phyloP scores from a whole-genome alignment of 1,140 invertebrate species.

The Lysiphlebus fabarum region DNA sequence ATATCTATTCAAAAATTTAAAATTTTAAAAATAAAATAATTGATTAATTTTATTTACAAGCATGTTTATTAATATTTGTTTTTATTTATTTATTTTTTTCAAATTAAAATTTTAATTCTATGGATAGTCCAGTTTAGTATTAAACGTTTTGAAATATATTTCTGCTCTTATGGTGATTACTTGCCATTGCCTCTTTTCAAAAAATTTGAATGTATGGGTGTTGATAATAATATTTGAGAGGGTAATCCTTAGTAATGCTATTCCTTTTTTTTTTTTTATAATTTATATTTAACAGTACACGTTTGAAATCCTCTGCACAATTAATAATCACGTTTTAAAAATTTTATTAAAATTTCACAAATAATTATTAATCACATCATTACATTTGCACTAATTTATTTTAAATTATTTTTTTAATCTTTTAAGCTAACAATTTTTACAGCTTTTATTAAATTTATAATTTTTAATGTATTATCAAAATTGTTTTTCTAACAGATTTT shows the following conservation, averaged over 20 bases:
- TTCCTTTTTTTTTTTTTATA: constrained; percentile 7
- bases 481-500: constrained; percentile 52
- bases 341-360: too few relatives aligned
- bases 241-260: constrained; percentile 8
- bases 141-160: not conserved
- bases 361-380: too few relatives aligned
- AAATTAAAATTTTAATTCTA: not conserved
- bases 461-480: constrained; percentile 29
- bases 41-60: too few relatives aligned
- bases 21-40: too few relatives aligned
- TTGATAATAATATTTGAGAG: constrained; percentile 9
- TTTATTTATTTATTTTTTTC: not conserved
- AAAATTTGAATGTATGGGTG: too few relatives aligned
- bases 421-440: too few relatives aligned
- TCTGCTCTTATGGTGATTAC: constrained; percentile 11
- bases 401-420: constrained; percentile 2
- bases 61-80: too few relatives aligned
- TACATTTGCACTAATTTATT: too few relatives aligned
- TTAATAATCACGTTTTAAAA: too few relatives aligned
- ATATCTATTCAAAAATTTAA: too few relatives aligned
- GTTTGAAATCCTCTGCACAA: constrained; percentile 13
- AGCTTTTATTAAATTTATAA: not conserved
- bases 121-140: not conserved
- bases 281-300: not conserved
- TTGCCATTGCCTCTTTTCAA: constrained; percentile 18